Conservation (phyloP, 2,888 invertebrate species). For the Limnephilus rhombicus region DNA sequence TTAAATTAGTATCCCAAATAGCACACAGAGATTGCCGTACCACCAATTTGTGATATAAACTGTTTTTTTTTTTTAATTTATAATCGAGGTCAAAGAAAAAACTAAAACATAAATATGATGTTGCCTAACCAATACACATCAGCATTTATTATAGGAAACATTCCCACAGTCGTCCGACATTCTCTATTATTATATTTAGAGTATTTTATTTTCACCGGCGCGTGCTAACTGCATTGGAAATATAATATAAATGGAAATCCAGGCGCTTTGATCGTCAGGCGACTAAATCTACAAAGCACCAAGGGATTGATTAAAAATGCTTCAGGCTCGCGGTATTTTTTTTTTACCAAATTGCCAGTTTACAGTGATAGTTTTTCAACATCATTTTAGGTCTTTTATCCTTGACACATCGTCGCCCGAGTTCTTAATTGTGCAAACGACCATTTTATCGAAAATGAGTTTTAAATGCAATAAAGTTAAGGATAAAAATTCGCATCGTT, state of each 20-base stretch:
- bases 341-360: neutral
- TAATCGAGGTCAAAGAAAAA: too few species aligned
- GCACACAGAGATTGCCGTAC: too few species aligned
- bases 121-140: neutral
- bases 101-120: too few species aligned
- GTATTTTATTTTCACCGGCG: neutral
- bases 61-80: too few species aligned
- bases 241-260: conserved; percentile 40
- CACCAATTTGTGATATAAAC: too few species aligned
- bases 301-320: neutral
- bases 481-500: too few species aligned
- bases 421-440: too few species aligned
- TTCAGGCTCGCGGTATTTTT: neutral
- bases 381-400: neutral
- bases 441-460: too few species aligned
- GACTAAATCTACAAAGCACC: neutral
- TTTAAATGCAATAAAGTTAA: too few species aligned
- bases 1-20: too few species aligned
- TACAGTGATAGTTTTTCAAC: neutral
- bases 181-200: neutral
- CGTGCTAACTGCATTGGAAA: conserved; percentile 18
- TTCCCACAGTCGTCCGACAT: neutral
- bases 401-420: too few species aligned
- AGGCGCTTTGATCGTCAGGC: conserved; percentile 11
- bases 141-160: neutral